These are phyloP conservation scores for Dromiciops gliroides DNA, from an alignment of 2,113 vertebrate genomes.

Conservation along the genomic window DNA sequence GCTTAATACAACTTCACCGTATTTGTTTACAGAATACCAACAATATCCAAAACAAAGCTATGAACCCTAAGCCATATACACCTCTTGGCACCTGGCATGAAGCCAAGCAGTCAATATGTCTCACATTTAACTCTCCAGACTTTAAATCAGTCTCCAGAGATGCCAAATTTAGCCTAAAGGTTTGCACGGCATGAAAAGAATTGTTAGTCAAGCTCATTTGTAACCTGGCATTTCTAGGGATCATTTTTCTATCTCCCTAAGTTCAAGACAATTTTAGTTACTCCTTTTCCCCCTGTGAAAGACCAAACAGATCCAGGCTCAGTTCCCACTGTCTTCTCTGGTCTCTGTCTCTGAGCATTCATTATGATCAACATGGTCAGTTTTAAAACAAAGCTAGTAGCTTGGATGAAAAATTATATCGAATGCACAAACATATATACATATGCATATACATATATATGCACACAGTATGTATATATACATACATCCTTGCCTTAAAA, in stretches of 20 bases:
- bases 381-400: neutral
- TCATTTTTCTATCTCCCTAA: slow-evolving; percentile 41
- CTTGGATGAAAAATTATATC: neutral
- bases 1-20: neutral
- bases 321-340: neutral
- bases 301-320: slow-evolving; percentile 19
- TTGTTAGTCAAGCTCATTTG: slow-evolving; percentile 20
- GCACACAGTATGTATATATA: neutral
- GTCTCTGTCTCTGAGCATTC: neutral
- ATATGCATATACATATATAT: neutral
- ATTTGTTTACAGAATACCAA: neutral
- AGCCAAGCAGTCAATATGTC: slow-evolving; percentile 16
- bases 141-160: slow-evolving; percentile 45
- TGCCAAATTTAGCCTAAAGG: slow-evolving; percentile 58
- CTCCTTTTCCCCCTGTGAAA: slow-evolving; percentile 45
- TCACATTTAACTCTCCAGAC: slow-evolving; percentile 32
- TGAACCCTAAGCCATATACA: neutral
- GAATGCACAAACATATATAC: neutral
- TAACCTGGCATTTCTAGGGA: slow-evolving; percentile 41
- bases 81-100: neutral
- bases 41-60: neutral
- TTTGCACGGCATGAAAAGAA: slow-evolving; percentile 55
- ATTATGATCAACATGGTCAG: slow-evolving; percentile 1
- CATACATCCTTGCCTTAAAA: neutral
- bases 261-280: slow-evolving; percentile 47